Evolutionary conservation across 2,113 vertebrate species (phyloP), one percentile per base, ranked within the genome.

Genomic region (Sinocyclocheilus grahami): DNA sequence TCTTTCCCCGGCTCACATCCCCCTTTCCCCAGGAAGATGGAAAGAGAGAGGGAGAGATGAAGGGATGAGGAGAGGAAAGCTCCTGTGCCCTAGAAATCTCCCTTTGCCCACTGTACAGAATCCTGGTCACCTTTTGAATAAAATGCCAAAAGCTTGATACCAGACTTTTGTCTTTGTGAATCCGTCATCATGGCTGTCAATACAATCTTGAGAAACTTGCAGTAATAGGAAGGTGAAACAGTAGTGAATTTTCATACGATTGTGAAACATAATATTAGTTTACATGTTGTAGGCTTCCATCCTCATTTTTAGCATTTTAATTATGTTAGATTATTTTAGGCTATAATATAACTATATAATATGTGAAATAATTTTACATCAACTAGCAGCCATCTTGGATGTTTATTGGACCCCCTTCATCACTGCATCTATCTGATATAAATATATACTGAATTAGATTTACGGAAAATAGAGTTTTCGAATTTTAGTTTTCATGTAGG

Each of bases 91-190:
- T 88, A 90, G 92, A 89, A 91, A 92, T 86, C 88, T 89, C 91
- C 90, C 91, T 91, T 88, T 90, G 87, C 91, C 89, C 92, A 90
- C 91, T 95, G 93, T 94, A 95, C 94, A 93, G 92, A 94, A 91
- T 93, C 92, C 92, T 94, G 93, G 91, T 91, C 92, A 93, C 92
- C 91, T 94, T 95, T 95, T 94, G 93, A 95, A 95, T 95, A 95
- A 95, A 95, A 93, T 89, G 82, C 79, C 90, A 93, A 92, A 92
- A 91, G 48, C 69, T 93, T 93, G 88, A 93, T 90, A 86, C 24
- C 16, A 85, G 71, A 48, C n/a, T 11, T 51, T 18, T 39, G 27
- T 67, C 53, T 65, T 58, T 87, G 24, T 84, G 58, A 84, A 74
- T 78, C 39, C 65, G 1, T 75, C 83, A 30, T 42, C 69, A 42